These are phyloP conservation scores for Trachurus trachurus DNA, from an alignment of 2,797 vertebrate species.

Conservation along the genomic window DNA sequence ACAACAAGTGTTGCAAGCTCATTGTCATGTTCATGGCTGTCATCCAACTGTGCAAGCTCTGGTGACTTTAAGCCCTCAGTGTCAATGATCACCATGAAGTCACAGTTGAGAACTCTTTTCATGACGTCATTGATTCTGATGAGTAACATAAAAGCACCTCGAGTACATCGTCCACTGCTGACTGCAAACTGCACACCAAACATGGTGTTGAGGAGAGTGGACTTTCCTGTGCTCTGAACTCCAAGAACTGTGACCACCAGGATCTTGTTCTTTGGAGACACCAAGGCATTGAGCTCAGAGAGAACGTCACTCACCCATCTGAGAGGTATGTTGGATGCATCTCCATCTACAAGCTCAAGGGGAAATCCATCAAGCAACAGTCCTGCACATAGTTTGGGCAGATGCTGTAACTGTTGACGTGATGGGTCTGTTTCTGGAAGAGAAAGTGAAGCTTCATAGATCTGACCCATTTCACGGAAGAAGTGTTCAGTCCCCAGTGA, in stretches of 20 bases:
- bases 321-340: slow-evolving; percentile 86
- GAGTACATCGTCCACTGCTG: slow-evolving; percentile 83
- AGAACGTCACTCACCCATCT: slow-evolving; percentile 85
- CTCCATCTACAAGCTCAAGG: slow-evolving; percentile 88
- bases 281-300: slow-evolving; percentile 76
- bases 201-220: slow-evolving; percentile 85
- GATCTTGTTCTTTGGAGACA: slow-evolving; percentile 76
- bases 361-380: slow-evolving; percentile 86
- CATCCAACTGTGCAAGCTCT: slow-evolving; percentile 77
- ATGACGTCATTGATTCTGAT: slow-evolving; percentile 78
- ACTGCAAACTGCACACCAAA: slow-evolving; percentile 89
- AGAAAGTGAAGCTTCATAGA: slow-evolving; percentile 85
- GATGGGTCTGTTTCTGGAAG: slow-evolving; percentile 51
- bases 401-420: slow-evolving; percentile 73
- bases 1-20: slow-evolving; percentile 82
- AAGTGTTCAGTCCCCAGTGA: slow-evolving; percentile 88
- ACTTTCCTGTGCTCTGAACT: slow-evolving; percentile 85
- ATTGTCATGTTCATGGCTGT: slow-evolving; percentile 83
- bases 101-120: slow-evolving; percentile 76
- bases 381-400: slow-evolving; percentile 83
- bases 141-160: slow-evolving; percentile 84
- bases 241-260: slow-evolving; percentile 84
- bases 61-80: slow-evolving; percentile 70
- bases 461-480: slow-evolving; percentile 88
- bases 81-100: slow-evolving; percentile 66